These are phyloP conservation scores for Dicrostonyx torquatus DNA, from an alignment of 2,797 vertebrate species.

Conservation along the genomic window DNA sequence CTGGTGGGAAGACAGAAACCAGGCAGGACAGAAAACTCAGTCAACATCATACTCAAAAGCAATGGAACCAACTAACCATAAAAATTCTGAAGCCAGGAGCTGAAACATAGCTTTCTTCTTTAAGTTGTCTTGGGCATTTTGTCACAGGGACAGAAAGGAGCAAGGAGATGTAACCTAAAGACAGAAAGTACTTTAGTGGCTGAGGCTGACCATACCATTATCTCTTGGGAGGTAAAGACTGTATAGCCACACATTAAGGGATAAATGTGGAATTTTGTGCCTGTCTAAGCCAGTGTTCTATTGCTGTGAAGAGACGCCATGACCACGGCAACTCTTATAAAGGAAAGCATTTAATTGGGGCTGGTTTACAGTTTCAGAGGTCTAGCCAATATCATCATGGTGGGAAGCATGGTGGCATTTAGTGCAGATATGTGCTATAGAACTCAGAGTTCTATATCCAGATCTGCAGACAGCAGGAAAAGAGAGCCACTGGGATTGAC, in stretches of 20 bases:
- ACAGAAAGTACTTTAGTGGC: not conserved
- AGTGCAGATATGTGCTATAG: not conserved
- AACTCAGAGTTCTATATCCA: not conserved
- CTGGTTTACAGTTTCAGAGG: not conserved
- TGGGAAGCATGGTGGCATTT: not conserved
- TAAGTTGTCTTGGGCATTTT: not conserved
- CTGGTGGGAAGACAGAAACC: too few relatives aligned
- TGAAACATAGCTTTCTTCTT: not conserved
- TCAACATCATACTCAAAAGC: not conserved
- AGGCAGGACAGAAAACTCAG: too few relatives aligned
- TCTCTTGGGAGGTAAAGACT: not conserved
- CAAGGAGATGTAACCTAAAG: not conserved
- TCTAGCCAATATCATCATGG: not conserved
- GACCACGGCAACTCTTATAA: not conserved
- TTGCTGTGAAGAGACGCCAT: not conserved
- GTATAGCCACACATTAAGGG: not conserved
- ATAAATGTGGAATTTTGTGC: not conserved
- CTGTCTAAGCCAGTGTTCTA: not conserved
- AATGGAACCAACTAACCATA: not conserved
- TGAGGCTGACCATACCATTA: fast-evolving
- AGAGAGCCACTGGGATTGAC: not conserved
- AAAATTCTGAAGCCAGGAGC: not conserved
- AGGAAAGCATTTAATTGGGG: not conserved
- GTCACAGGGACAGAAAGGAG: not conserved
- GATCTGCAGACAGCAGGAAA: not conserved